Evolutionary conservation across 2,888 invertebrate genomes (phyloP), one percentile per base, ranked within the genome.

Genomic region (Mylabris sibirica): DNA sequence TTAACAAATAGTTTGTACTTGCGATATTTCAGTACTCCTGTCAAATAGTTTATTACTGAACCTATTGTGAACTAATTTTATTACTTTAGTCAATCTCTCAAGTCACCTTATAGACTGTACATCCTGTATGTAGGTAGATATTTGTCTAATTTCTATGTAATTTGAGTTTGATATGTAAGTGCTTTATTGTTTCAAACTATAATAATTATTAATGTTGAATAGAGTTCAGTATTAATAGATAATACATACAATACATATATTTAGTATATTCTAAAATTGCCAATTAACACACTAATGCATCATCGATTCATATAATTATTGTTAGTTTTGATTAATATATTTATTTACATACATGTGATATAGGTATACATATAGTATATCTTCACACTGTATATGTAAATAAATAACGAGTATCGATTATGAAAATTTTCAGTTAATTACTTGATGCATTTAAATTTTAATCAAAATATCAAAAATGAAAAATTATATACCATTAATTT

Each of bases 131-230:
- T n/a, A n/a, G n/a, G n/a, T n/a, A n/a, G n/a, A 11, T 20, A 22
- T 49, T 20, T 20, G 11, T 49, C 0, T 49, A 49, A 49, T 17
- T 49, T 20, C 9, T 49, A 49, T 49, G 49, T 49, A 49, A 49
- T 49, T 49, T 49, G 49, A 49, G 49, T 49, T 20, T 49, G 20
- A 49, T 49, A 20, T 49, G 20, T 22, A 49, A 49, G 49, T 49
- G 49, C 9, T 22, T 49, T 49, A 20, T 49, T 49, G 49, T 20
- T 44, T 17, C 17, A 44, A 30, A 17, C 17, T 6, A 49, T 20
- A 2, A 49, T 49, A 3, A 20, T 20, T 20, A 17, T 49, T 49
- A 11, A 44, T 44, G 8, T n/a, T 49, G 9, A 22, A 20, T 49
- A 49, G 49, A 49, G 20, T 49, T 20, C n/a, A 11, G 20, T 20